phyloP scores from a whole-genome alignment of 37 sponge, comb jelly and placozoan species.

The Axinella damicornis region DNA sequence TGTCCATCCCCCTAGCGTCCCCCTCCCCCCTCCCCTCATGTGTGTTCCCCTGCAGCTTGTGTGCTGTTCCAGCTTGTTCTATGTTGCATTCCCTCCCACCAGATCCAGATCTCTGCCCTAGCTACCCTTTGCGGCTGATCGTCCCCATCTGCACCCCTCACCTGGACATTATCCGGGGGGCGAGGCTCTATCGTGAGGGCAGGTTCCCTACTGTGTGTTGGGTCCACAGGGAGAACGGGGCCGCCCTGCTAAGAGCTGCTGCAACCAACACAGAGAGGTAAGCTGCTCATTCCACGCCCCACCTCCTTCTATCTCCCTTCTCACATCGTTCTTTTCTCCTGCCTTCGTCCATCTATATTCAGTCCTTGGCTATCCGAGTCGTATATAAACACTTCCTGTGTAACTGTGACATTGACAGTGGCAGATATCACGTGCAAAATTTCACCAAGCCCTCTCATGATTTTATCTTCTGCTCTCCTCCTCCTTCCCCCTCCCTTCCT shows the following conservation, averaged over 20 bases:
- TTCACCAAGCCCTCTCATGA: too few relatives aligned
- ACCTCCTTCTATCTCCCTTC: not conserved
- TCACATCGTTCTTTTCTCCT: not conserved
- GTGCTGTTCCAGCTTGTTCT: not conserved
- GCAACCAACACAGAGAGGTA: constrained; percentile 63
- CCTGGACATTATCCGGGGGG: constrained; percentile 73
- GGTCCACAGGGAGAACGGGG: constrained; percentile 57
- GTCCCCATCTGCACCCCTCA: constrained; percentile 73
- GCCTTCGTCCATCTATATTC: not conserved
- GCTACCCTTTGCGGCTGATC: constrained; percentile 76
- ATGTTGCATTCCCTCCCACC: too few relatives aligned
- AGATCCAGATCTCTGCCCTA: constrained; percentile 74
- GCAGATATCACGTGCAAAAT: too few relatives aligned
- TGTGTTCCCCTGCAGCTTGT: not conserved
- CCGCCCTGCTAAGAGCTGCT: constrained; percentile 81
- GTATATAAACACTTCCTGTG: too few relatives aligned
- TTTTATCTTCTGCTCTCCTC: not conserved
- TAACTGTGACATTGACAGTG: too few relatives aligned
- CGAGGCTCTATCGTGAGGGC: constrained; percentile 63
- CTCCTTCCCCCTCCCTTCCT: not conserved
- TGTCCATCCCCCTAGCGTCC: too few relatives aligned
- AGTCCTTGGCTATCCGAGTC: too few relatives aligned
- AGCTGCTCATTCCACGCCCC: not conserved
- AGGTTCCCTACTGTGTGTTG: constrained; percentile 88
- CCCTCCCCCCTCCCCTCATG: not conserved